Evolutionary conservation across 2,113 vertebrate genomes (phyloP), one percentile per base, ranked within the genome.

Genomic region (Galeopterus variegatus): DNA sequence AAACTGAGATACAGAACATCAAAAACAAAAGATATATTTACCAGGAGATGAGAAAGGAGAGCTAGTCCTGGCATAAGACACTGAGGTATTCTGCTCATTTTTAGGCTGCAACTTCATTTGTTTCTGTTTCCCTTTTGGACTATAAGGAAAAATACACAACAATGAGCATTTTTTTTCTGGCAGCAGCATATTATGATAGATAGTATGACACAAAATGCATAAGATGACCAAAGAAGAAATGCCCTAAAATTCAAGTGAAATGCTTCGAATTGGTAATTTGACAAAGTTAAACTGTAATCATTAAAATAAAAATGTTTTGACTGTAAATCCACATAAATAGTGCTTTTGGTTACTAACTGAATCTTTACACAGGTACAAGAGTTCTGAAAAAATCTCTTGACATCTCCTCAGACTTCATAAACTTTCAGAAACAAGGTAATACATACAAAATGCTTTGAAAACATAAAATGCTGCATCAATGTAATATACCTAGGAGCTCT

Each of bases 121-220:
- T 97, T 99, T 99, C 97, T 99, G 99, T 97, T 99, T 99, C 96
- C 99, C 99, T 99, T 99, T 99, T 28, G 99, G 99, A 95, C 99
- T 99, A 94, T 45, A 98, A 79, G 96, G 62, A 95, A 82, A 96
- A 97, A 98, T 75, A 90, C 0, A 41, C 41, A 73, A 96, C 7
- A 75, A 94, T 93, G 14, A 97, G 31, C 4, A 64, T 50, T 90
- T 82, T 60, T 67, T 84, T 76, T 76, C 60, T 86, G 28, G 92
- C 81, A 93, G 48, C n/a, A 90, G 93, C 23, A 75, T 79, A 85
- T 82, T 77, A 69, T 36, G 1, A 91, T 36, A 94, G 26, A 80
- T 3, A 92, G n/a, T 65, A 82, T 87, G 24, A 88, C 67, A 93
- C 15, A 94, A 93, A 90, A 95, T 93, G 52, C 31, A 82, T 90